These are phyloP conservation scores for Drosophila monieri DNA, from an alignment of 2,888 invertebrate species.

Conservation along the genomic window DNA sequence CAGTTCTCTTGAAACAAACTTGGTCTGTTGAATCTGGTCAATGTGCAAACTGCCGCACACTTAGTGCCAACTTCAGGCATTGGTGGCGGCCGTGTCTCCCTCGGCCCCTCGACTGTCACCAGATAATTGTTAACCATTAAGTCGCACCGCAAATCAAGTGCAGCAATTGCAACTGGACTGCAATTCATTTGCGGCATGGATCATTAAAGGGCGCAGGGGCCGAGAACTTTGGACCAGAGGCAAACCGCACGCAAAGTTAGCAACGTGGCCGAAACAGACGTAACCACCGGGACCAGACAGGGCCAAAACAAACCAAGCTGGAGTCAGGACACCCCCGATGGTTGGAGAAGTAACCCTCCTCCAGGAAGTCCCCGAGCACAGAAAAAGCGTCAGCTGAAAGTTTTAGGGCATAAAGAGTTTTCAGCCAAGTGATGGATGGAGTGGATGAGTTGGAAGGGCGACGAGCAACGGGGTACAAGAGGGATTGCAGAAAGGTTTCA, in stretches of 20 bases:
- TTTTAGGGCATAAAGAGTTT: constrained; percentile 40
- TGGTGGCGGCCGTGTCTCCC: not conserved
- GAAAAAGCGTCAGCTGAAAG: constrained; percentile 41
- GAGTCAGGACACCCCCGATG: constrained; percentile 3
- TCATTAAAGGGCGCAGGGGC: constrained; percentile 17
- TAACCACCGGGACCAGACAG: constrained; percentile 57
- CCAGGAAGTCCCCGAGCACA: constrained; percentile 12
- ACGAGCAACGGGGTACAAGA: not conserved
- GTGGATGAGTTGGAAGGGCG: constrained; percentile 14
- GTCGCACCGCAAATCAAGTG: constrained; percentile 74
- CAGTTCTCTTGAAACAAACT: not conserved
- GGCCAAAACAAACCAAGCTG: constrained; percentile 40
- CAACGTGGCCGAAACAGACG: constrained; percentile 71
- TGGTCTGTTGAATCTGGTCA: constrained; percentile 15
- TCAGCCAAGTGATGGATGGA: constrained; percentile 39
- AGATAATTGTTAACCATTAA: constrained; percentile 74
- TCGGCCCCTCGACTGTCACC: constrained; percentile 47
- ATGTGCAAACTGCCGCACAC: constrained; percentile 29
- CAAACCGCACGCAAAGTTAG: constrained; percentile 75
- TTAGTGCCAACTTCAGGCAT: constrained; percentile 32
- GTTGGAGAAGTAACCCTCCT: not conserved
- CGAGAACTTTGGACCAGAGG: constrained; percentile 50
- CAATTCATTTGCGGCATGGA: constrained; percentile 69
- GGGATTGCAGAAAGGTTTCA: constrained; percentile 18
- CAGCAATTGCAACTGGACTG: constrained; percentile 74